Conservation (phyloP, 2,113 vertebrate genomes). For the Pangasianodon gigas region DNA sequence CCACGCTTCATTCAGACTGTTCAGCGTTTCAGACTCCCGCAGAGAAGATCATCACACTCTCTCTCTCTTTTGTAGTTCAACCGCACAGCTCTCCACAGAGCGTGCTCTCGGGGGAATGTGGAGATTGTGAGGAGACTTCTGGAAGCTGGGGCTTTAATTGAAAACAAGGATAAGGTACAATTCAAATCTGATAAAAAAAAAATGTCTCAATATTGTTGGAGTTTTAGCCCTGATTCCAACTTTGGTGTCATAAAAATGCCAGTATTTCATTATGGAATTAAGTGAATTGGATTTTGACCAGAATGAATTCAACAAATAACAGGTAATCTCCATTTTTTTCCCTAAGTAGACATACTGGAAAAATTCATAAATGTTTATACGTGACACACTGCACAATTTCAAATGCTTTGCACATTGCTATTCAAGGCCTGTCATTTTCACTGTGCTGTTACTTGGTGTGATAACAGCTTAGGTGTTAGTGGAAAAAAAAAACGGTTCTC, state of each 20-base stretch:
- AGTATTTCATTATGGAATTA: background rate
- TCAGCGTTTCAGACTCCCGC: background rate
- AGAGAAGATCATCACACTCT: constrained; percentile 11
- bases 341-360: background rate
- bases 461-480: constrained; percentile 35
- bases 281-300: background rate
- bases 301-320: background rate
- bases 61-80: constrained; percentile 76
- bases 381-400: background rate
- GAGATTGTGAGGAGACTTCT: constrained; percentile 83
- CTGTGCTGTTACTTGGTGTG: constrained; percentile 35
- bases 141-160: constrained; percentile 84
- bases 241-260: background rate
- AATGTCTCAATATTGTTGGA: background rate
- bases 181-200: background rate
- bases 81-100: constrained; percentile 89
- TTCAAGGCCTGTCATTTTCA: constrained; percentile 35
- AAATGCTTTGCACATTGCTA: constrained; percentile 21
- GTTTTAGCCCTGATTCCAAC: background rate
- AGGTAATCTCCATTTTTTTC: background rate
- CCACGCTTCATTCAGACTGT: background rate
- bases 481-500: background rate
- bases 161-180: constrained; percentile 89
- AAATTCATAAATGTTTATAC: background rate
- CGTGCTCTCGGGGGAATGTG: constrained; percentile 87